Base-by-base conservation (phyloP, 2,888 invertebrate genomes). In the Macrophya alboannulata region DNA sequence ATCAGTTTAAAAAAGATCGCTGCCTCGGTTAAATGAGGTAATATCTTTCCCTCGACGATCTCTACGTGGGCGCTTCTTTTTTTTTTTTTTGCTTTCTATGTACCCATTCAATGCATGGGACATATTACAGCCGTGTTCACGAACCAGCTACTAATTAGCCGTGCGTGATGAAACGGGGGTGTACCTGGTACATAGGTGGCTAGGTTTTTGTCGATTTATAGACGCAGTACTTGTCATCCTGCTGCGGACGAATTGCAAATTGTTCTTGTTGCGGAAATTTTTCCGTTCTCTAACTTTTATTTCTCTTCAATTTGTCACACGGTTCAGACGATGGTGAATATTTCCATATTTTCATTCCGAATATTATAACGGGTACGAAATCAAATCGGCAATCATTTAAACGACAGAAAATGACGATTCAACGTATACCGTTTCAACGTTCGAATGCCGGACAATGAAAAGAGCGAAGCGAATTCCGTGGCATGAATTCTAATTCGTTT, bases 401-500 rank as follows among this genome's bases (percentile, higher is more conserved):
- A 68, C 68, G 10, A 21, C 10, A 21, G 25, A 77, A 10, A 77
- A 51, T 31, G 45, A 51, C 45, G 37, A 77, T 55, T 8, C 12
- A 51, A 55, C 21, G 45, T 74, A n/a, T n/a, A 43, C 72, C 72
- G 72, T 74, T 74, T 43, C 9, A 74, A 74, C 45, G 21, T 74
- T 77, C 37, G n/a, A 55, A 10, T 21, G 17, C 17, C 21, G 51
- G 37, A 77, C 51, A 55, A 51, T 77, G 48, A 77, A 37, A 37
- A 37, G 55, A 77, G n/a, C 37, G 76, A 51, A 48, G 48, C 51
- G 25, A 31, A 77, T 48, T 17, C 48, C 51, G 76, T 55, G 76
- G 31, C 40, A 55, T 77, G 76, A 77, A 77, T 77, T 77, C 12
- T 37, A 77, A 77, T 51, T 51, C 45, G 74, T 48, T 74, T 10